Conservation (phyloP, 2,797 vertebrate species). For the Spinibarbus caldwelli region DNA sequence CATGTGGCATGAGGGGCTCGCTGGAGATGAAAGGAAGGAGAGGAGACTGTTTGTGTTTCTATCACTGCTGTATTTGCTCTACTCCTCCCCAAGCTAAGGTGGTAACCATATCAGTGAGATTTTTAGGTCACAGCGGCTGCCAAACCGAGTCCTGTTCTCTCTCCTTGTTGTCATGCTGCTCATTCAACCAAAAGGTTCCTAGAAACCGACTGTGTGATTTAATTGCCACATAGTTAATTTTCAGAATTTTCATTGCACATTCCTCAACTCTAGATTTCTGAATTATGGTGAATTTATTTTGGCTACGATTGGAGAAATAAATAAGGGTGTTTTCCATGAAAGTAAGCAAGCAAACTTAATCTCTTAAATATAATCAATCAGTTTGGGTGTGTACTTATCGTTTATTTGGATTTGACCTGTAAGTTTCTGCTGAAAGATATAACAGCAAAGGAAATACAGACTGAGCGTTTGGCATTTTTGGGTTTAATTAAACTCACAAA, state of each 20-base stretch:
- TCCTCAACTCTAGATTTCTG: background rate
- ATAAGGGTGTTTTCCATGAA: constrained; percentile 54
- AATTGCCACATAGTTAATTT: background rate
- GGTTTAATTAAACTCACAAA: constrained; percentile 18
- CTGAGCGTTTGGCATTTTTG: constrained; percentile 53
- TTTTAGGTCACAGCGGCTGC: constrained; percentile 73
- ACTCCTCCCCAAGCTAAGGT: constrained; percentile 67
- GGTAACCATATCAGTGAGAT: constrained; percentile 77
- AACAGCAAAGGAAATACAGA: constrained; percentile 29
- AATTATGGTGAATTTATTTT: constrained; percentile 38
- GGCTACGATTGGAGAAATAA: constrained; percentile 49
- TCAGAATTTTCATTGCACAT: constrained; percentile 26
- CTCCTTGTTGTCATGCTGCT: background rate
- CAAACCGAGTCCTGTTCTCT: constrained; percentile 51
- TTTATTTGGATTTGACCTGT: constrained; percentile 52
- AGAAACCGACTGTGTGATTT: background rate
- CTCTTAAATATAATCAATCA: constrained; percentile 48
- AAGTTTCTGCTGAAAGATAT: constrained; percentile 44
- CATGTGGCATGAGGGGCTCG: constrained; percentile 62
- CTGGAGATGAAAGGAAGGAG: constrained; percentile 74
- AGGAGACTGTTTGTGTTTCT: constrained; percentile 81
- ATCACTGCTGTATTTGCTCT: constrained; percentile 77
- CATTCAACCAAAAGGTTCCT: constrained; percentile 5
- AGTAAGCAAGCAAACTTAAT: constrained; percentile 46
- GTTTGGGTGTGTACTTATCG: constrained; percentile 46